Evolutionary conservation across 1,140 invertebrate species (phyloP), one percentile per base, ranked within the genome.

Genomic region (Asobara japonica): DNA sequence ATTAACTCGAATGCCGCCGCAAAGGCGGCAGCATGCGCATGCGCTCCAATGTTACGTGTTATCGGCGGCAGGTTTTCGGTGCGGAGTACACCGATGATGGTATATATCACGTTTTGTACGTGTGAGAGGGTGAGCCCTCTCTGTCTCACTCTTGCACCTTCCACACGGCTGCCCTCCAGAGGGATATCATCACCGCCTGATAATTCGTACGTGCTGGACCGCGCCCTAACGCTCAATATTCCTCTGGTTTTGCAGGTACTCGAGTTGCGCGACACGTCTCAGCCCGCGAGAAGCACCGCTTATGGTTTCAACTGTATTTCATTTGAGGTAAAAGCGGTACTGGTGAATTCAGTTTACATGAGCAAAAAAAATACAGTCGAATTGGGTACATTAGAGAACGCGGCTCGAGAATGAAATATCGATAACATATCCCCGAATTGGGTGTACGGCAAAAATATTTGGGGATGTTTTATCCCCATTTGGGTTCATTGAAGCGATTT

Each of bases 1-100:
- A 87, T 87, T 87, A 87, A 86, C 84, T 86, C 78, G 74, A 71
- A 77, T 76, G 84, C 85, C 84, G 85, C 84, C 82, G 79, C 64
- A 71, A 77, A 45, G 73, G 41, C 30, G 65, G 66, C 33, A 65
- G 48, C 33, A 45, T 71, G 71, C 68, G 75, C 70, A 73, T 76
- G 76, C 69, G 51, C 51, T 76, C 69, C 70, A 56, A 73, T 31
- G 74, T 71, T 76, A 76, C 65, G 74, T 76, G 74, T 76, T 76
- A 76, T 79, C 76, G 64, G 73, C 56, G 61, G 72, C 70, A 65
- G 73, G 65, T 69, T 68, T 56, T 56, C 22, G 18, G 51, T 2
- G 11, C 22, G 22, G 5, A 56, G 7, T 36, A 36, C 11, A 11
- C 11, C 5, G 5, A 11, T 36, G 31, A 6, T 5, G 11, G 31